Percentiles rank a stretch among this genome's conserved stretches.
Conservation (phyloP, 2,113 vertebrate species). For the Dermatemys mawii region DNA sequence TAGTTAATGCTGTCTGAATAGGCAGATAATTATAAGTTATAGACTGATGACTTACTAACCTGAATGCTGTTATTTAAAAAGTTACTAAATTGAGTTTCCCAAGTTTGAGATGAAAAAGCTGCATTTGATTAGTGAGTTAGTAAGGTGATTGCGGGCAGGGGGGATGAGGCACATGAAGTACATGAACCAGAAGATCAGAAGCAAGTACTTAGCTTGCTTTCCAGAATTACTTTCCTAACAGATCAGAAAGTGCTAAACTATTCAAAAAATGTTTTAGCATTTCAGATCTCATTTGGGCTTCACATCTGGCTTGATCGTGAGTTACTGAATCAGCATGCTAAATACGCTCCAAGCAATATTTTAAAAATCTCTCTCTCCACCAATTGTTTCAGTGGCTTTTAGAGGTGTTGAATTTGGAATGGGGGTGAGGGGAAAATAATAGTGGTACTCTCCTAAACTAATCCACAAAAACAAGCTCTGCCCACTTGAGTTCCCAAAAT, state of each 20-base stretch:
- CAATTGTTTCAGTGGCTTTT: neutral
- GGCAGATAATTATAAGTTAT: conserved; percentile 62
- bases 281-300: neutral
- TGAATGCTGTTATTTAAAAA: conserved; percentile 59
- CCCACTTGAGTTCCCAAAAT: neutral
- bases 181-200: neutral
- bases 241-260: neutral
- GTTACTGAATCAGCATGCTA: neutral
- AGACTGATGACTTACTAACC: conserved; percentile 46
- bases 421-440: neutral
- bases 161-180: neutral
- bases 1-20: conserved; percentile 65
- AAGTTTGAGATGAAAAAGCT: conserved; percentile 48
- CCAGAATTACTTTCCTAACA: neutral
- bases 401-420: neutral
- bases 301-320: neutral
- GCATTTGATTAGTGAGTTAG: conserved; percentile 42
- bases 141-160: neutral
- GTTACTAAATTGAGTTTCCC: conserved; percentile 59
- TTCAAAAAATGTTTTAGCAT: neutral
- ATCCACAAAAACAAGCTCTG: neutral
- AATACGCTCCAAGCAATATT: neutral
- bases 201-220: accelerated
- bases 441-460: neutral
- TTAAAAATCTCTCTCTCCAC: neutral